Conservation (phyloP, 1,140 invertebrate genomes). For the Euglossa dilemma region DNA sequence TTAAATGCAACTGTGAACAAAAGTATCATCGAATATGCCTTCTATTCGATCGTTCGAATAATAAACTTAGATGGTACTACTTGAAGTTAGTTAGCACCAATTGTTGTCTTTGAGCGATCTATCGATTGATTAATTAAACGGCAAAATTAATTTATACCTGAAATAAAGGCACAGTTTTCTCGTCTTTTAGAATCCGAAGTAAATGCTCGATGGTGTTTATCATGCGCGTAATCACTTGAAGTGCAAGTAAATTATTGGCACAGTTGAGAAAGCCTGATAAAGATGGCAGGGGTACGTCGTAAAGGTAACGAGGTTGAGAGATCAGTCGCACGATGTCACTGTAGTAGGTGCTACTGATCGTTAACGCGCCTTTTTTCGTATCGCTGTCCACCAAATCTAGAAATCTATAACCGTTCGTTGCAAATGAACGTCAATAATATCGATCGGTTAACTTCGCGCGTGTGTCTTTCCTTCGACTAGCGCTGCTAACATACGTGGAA, state of each 20-base stretch:
- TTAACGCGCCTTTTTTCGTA: conserved; percentile 76
- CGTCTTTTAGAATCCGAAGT: conserved; percentile 78
- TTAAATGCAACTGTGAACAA: conserved; percentile 74
- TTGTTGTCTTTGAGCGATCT: neutral
- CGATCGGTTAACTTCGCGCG: neutral
- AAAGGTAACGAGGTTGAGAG: conserved; percentile 71
- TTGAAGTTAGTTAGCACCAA: neutral
- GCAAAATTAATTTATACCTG: conserved; percentile 61
- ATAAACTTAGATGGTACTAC: neutral
- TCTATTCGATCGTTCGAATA: neutral
- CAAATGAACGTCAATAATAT: neutral
- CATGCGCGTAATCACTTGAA: conserved; percentile 82
- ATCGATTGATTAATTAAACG: neutral
- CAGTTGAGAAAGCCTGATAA: conserved; percentile 71
- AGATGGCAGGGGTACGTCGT: conserved; percentile 66
- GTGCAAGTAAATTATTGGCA: conserved; percentile 80
- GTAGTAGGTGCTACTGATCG: conserved; percentile 78
- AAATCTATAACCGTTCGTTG: conserved; percentile 72
- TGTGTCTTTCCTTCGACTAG: neutral
- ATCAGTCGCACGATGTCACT: conserved; percentile 76
- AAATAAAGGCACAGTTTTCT: conserved; percentile 81
- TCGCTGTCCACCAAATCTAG: conserved; percentile 75
- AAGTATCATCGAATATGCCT: neutral
- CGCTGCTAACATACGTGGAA: neutral
- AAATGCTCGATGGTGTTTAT: conserved; percentile 83